Percentiles rank a stretch among this genome's conserved stretches.
These are phyloP conservation scores for Acrocephalus scirpaceus DNA, from an alignment of 2,797 vertebrate genomes.

Conservation along the genomic window DNA sequence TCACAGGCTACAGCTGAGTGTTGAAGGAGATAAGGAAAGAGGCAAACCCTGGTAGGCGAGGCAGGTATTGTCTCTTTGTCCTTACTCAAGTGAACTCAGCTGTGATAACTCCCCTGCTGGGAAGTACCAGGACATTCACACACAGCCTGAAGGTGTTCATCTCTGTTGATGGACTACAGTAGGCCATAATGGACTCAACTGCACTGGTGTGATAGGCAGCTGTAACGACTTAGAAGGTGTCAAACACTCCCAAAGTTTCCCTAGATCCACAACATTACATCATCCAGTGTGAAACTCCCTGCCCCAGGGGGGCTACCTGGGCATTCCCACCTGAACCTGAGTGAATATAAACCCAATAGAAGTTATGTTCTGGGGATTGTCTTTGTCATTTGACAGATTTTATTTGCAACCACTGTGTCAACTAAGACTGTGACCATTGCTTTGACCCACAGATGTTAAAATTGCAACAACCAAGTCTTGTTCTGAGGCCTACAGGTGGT, in stretches of 20 bases:
- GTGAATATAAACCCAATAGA: background rate
- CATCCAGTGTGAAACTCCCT: background rate
- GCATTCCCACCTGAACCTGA: background rate
- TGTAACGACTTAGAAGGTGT: background rate
- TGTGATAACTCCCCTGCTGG: background rate
- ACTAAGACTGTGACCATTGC: no score
- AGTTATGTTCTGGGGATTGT: no score
- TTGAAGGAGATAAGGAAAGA: background rate
- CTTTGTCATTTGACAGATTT: no score
- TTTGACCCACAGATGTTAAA: no score
- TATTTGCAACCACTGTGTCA: no score
- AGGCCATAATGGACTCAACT: background rate
- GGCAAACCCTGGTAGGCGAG: background rate
- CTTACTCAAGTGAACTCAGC: background rate
- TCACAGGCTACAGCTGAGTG: background rate
- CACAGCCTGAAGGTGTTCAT: background rate
- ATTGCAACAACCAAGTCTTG: no score
- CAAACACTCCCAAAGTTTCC: background rate
- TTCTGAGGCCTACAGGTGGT: no score
- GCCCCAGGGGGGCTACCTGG: background rate
- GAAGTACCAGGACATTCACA: background rate
- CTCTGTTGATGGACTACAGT: background rate
- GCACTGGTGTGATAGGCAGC: background rate
- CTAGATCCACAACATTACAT: background rate
- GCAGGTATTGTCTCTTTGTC: background rate